These are phyloP conservation scores for Drosophila kuntzei DNA, from an alignment of 2,888 invertebrate species.

Conservation along the genomic window DNA sequence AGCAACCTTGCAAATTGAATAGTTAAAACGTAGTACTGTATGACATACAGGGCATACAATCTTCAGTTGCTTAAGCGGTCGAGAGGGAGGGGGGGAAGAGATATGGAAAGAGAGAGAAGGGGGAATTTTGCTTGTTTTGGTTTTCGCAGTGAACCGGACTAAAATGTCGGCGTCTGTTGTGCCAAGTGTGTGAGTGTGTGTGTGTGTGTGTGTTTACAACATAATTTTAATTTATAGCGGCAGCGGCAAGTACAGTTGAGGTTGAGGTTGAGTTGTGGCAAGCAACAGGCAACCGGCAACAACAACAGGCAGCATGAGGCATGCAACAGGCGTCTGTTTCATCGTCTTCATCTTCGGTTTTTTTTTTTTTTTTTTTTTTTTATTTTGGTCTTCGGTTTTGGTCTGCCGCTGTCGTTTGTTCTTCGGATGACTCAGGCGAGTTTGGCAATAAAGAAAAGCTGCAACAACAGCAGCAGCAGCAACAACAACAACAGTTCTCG, in stretches of 20 bases:
- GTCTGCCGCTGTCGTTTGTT: slow-evolving; percentile 19
- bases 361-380: slow-evolving; percentile 6
- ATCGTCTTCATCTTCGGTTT: slow-evolving; percentile 6
- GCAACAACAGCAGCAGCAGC: slow-evolving; percentile 11
- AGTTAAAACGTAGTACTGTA: background rate
- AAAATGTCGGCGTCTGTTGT: slow-evolving; percentile 43
- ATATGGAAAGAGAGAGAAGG: background rate
- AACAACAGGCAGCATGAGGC: slow-evolving; percentile 31
- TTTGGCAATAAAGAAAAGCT: slow-evolving; percentile 17
- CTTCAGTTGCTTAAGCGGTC: background rate
- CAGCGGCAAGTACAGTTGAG: slow-evolving; percentile 73
- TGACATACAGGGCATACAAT: slow-evolving; percentile 10
- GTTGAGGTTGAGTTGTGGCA: slow-evolving; percentile 59
- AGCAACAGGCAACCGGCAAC: slow-evolving; percentile 43
- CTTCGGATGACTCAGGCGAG: slow-evolving; percentile 49
- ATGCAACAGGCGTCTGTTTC: slow-evolving; percentile 6
- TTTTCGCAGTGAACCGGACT: slow-evolving; percentile 39
- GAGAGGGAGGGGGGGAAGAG: background rate
- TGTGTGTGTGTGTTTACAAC: slow-evolving; percentile 67
- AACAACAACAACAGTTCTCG: slow-evolving; percentile 26
- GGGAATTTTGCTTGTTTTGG: slow-evolving; percentile 27
- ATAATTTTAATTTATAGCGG: slow-evolving; percentile 78
- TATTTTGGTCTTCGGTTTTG: slow-evolving; percentile 5
- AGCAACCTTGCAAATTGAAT: background rate
- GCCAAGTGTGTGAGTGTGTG: slow-evolving; percentile 19